Evolutionary conservation across 2,113 vertebrate species (phyloP), one percentile per base, ranked within the genome.

Genomic region (Paraplagusia blochii): DNA sequence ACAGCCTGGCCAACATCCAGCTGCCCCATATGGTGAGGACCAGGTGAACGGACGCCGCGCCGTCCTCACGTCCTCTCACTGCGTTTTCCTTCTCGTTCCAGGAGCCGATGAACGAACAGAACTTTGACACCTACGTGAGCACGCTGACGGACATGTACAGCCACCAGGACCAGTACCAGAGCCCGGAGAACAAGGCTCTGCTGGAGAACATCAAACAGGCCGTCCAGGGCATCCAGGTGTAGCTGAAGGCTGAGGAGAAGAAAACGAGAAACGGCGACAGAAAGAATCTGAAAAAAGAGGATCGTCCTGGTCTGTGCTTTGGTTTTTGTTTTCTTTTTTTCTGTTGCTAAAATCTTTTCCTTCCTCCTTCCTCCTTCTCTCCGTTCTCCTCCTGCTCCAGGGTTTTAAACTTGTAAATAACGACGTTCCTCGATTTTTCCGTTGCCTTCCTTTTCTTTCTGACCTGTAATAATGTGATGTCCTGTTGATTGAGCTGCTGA

Each of bases 101-200:
- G 97, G 97, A 98, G 88, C 97, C 97, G 89, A 98, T 99, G 94
- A 98, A 95, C 83, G 95, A 98, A 91, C 97, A 99, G 92, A 99
- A 99, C 94, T 98, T 99, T 94, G 96, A 99, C 92, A 92, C 94
- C 70, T 99, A 99, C 87, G 97, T 99, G 93, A 98, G 93, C 85
- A 96, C 96, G 76, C 87, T 99, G 95, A 99, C 97, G 88, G 96
- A 99, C 93, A 98, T 99, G 97, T 99, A 99, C 89, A 97, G 94
- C 88, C 96, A 99, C 92, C 97, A 99, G 93, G 97, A 99, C 85
- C 95, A 94, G 91, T 98, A 98, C 93, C 95, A 97, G 94, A 98
- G 94, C 88, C 95, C 96, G 72, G 97, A 99, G 93, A 98, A 96
- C 95, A 99, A 97, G 92, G 95, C 94, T 55, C 92, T 99, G 85